Base-by-base conservation (phyloP, 2,888 invertebrate genomes). In the Xylocampa areola region DNA sequence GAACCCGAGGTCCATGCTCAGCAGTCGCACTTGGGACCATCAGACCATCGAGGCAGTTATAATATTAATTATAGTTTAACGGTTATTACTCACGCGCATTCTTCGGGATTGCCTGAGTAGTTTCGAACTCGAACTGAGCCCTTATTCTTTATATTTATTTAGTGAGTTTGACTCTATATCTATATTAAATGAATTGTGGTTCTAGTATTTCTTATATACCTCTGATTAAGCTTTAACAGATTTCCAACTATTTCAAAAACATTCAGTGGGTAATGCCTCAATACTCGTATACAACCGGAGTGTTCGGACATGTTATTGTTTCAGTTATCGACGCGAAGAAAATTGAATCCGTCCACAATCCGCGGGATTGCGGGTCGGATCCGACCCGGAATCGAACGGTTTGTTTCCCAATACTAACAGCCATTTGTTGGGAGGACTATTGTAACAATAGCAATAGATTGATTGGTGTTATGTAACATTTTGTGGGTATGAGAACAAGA, bases 321-420 rank as follows among this genome's bases (percentile, higher is more conserved):
- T 84, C 85, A 82, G 85, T 87, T 90, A 90, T 91, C 87, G 88
- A 80, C 81, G 81, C 75, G 72, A 86, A 82, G 88, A 88, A 90
- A 92, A 92, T 92, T 92, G 92, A 91, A 92, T 92, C 88, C 87
- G 89, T 89, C 89, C 88, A 88, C 90, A 91, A 90, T 88, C 89
- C 89, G 82, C 79, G 70, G 82, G 83, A 88, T 88, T 87, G 86
- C 76, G 82, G 84, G 82, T 79, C 69, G 79, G 81, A 79, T 82
- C 77, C 82, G 77, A 81, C 84, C 84, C 81, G 77, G 85, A 87
- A 87, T 72, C 58, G 71, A 89, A 86, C 86, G 82, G 85, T 84
- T 86, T 79, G 85, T 86, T 87, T 86, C 84, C 83, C 85, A 84
- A 88, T 86, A 80, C 80, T 82, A 84, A 59, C 63, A 59, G 48